phyloP scores from a whole-genome alignment of 2,888 invertebrate genomes.

The Chaetogeoica ovagalla region DNA sequence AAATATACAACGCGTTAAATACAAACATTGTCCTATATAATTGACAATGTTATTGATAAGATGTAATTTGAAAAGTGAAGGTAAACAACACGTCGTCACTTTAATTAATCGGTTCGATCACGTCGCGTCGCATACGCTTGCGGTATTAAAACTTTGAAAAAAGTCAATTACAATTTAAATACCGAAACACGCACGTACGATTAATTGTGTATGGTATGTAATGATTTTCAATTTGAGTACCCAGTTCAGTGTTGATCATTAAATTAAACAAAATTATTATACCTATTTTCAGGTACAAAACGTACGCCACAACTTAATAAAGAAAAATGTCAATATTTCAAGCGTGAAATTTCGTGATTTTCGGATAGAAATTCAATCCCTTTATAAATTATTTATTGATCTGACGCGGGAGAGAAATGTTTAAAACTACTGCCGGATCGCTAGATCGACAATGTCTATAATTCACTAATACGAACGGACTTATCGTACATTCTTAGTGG shows the following conservation, averaged over 20 bases:
- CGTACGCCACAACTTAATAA: neutral
- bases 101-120: constrained; percentile 5
- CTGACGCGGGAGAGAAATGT: no score
- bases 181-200: neutral
- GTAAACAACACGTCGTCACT: neutral
- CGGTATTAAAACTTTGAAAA: neutral
- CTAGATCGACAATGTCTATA: no score
- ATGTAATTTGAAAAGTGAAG: neutral
- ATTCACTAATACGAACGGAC: no score
- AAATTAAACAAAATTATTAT: neutral
- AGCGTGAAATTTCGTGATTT: neutral
- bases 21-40: neutral
- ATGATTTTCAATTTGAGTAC: neutral
- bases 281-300: neutral
- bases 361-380: neutral
- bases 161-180: neutral
- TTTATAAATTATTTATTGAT: no score
- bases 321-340: neutral
- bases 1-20: neutral
- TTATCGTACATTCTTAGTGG: no score
- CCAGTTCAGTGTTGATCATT: neutral
- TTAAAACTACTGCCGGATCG: no score
- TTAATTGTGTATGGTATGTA: neutral
- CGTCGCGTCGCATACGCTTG: neutral
- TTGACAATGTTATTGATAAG: neutral